A percentile compares a stretch with the other conserved stretches of the same genome.
phyloP scores from a whole-genome alignment of 2,797 vertebrate species.

The Malacoraja senta region DNA sequence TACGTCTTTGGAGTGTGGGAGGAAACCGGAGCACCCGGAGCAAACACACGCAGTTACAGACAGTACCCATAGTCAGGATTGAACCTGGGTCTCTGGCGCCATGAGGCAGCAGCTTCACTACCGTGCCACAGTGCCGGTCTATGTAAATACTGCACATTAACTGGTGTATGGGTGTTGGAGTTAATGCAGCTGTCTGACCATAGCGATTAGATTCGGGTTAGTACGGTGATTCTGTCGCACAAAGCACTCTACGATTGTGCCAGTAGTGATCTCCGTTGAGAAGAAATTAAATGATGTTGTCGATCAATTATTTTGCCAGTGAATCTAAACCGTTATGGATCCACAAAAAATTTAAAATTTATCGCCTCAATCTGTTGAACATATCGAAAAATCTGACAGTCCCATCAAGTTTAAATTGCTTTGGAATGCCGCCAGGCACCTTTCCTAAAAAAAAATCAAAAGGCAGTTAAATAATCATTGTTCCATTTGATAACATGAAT shows the following conservation, averaged over 20 bases:
- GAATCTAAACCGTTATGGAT: background rate
- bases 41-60: no score
- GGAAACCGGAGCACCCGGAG: no score
- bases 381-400: background rate
- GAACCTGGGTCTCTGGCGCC: no score
- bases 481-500: background rate
- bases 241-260: background rate
- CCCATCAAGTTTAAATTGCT: background rate
- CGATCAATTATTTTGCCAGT: background rate
- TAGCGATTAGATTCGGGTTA: background rate
- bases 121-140: no score
- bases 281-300: background rate
- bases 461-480: background rate
- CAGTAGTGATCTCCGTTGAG: background rate
- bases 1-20: no score
- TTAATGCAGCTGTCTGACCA: background rate
- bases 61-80: no score
- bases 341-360: background rate
- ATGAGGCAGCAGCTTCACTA: no score
- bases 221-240: no score
- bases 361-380: background rate
- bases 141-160: background rate
- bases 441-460: background rate
- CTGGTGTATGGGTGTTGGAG: background rate
- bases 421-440: background rate